Conservation (phyloP, 2,888 invertebrate genomes). For the Tanytarsus gracilentus region DNA sequence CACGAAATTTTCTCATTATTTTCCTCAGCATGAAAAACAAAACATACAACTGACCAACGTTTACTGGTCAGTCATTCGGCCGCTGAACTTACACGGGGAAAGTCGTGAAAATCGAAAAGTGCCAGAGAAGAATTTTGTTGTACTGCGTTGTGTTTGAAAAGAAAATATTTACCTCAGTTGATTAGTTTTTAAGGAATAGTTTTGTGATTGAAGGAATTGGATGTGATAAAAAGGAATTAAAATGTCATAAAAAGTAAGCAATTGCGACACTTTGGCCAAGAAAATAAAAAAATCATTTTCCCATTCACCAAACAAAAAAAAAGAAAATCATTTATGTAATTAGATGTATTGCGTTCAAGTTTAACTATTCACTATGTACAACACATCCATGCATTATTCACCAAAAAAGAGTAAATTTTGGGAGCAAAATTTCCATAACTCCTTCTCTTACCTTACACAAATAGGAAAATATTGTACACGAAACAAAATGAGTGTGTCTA, state of each 20-base stretch:
- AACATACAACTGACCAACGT: not conserved
- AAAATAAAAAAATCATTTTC: not conserved
- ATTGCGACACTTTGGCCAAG: too few relatives aligned
- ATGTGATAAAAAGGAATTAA: too few relatives aligned
- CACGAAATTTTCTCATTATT: too few relatives aligned
- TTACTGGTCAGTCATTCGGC: conserved; percentile 15
- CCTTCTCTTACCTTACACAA: too few relatives aligned
- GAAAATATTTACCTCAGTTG: not conserved
- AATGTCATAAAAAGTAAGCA: too few relatives aligned
- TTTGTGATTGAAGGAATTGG: too few relatives aligned
- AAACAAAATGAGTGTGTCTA: too few relatives aligned
- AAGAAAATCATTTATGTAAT: too few relatives aligned
- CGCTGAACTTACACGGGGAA: conserved; percentile 7
- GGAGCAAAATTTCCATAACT: conserved; percentile 8
- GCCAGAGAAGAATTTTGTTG: not conserved
- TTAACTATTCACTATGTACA: not conserved
- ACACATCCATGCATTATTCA: not conserved
- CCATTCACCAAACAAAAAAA: not conserved
- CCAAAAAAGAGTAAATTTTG: not conserved
- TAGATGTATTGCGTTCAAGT: conserved; percentile 12
- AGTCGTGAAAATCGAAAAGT: not conserved
- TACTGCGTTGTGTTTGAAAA: not conserved
- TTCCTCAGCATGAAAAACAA: not conserved
- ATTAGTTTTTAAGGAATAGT: too few relatives aligned
- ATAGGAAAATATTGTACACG: too few relatives aligned